phyloP scores from a whole-genome alignment of 2,113 vertebrate species.

The Panthera leo region DNA sequence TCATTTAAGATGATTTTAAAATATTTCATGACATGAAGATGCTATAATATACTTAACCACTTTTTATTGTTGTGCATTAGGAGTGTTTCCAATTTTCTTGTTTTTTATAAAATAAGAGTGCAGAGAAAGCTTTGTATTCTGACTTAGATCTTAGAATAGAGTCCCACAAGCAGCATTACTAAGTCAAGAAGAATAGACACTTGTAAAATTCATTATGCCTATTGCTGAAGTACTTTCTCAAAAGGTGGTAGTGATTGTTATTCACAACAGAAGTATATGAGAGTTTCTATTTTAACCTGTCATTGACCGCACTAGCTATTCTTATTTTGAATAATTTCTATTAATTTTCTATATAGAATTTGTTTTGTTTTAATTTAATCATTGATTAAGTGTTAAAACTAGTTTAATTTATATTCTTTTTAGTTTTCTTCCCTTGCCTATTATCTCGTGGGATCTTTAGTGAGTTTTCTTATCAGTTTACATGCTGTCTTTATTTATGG shows the following conservation, averaged over 20 bases:
- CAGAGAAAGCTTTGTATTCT: background rate
- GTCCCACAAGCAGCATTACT: background rate
- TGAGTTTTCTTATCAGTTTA: background rate
- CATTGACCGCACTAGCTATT: background rate
- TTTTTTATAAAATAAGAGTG: conserved; percentile 21
- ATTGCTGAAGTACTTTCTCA: conserved; percentile 14
- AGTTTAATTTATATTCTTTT: conserved; percentile 11
- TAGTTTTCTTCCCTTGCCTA: background rate
- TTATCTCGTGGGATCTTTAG: background rate
- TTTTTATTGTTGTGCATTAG: conserved; percentile 9
- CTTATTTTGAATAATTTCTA: conserved; percentile 12
- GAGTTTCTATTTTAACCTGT: background rate
- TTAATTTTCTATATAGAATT: background rate
- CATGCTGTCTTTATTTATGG: background rate
- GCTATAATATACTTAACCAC: background rate
- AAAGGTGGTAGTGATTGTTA: background rate
- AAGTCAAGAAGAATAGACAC: conserved; percentile 1
- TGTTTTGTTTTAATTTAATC: conserved; percentile 17
- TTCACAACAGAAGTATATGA: background rate
- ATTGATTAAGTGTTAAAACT: conserved; percentile 30
- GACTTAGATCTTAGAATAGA: background rate
- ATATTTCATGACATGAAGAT: conserved; percentile 12
- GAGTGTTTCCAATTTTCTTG: background rate
- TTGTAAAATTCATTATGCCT: background rate
- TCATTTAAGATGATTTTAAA: conserved; percentile 36